phyloP scores from a whole-genome alignment of 1,140 invertebrate genomes.

The Hycleus cichorii region DNA sequence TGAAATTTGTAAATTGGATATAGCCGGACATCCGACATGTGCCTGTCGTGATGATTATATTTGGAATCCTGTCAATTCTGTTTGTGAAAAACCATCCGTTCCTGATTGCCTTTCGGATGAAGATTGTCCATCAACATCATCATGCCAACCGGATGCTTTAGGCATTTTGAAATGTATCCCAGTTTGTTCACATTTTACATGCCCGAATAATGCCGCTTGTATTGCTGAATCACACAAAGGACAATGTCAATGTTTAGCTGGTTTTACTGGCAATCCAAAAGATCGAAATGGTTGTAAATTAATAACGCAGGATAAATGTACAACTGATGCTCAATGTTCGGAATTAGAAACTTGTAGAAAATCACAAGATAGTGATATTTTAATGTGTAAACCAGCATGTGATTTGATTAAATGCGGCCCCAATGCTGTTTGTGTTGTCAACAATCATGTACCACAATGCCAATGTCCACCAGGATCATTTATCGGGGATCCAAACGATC shows the following conservation, averaged over 20 bases:
- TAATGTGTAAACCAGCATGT: slow-evolving; percentile 66
- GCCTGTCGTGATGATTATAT: slow-evolving; percentile 66
- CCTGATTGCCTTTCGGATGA: slow-evolving; percentile 67
- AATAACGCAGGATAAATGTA: slow-evolving; percentile 63
- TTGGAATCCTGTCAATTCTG: slow-evolving; percentile 73
- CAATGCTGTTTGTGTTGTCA: slow-evolving; percentile 74
- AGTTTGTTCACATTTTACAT: slow-evolving; percentile 71
- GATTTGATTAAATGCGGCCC: slow-evolving; percentile 70
- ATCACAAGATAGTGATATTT: slow-evolving; percentile 29
- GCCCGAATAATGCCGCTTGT: slow-evolving; percentile 75
- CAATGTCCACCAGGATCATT: slow-evolving; percentile 78
- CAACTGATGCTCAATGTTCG: slow-evolving; percentile 69
- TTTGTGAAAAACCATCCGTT: slow-evolving; percentile 76
- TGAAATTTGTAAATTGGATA: slow-evolving; percentile 66
- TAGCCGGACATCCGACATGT: slow-evolving; percentile 60
- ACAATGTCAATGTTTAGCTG: slow-evolving; percentile 70
- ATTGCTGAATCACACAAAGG: slow-evolving; percentile 64
- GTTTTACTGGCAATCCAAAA: slow-evolving; percentile 79
- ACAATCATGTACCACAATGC: slow-evolving; percentile 81
- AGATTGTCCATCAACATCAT: slow-evolving; percentile 61
- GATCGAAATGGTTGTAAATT: slow-evolving; percentile 76
- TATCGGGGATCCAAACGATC: slow-evolving; percentile 75
- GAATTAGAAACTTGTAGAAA: slow-evolving; percentile 69
- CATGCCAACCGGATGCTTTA: slow-evolving; percentile 73
- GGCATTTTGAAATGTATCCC: slow-evolving; percentile 75